These are phyloP conservation scores for Macrotus californicus DNA, from an alignment of 2,113 vertebrate genomes.

Conservation along the genomic window DNA sequence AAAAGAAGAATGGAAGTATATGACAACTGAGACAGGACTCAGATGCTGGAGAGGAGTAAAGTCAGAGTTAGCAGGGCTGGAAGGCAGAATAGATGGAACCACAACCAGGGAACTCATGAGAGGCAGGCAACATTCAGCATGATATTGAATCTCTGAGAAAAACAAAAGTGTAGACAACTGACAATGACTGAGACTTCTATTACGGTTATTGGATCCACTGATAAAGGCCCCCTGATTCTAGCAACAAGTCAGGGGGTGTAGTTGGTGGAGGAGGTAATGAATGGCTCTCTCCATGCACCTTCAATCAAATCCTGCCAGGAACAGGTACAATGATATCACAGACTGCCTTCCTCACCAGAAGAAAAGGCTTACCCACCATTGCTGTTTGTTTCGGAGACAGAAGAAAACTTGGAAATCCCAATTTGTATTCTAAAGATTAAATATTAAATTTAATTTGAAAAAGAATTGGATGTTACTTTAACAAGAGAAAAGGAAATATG, in stretches of 20 bases:
- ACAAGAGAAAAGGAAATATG: neutral
- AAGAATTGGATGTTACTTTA: neutral
- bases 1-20: neutral
- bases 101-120: neutral
- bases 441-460: neutral
- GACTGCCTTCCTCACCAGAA: neutral
- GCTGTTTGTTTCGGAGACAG: neutral
- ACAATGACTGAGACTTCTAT: neutral
- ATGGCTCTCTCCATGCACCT: neutral
- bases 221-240: neutral
- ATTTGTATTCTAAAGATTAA: neutral
- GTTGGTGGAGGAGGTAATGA: accelerated
- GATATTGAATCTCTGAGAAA: neutral
- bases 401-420: neutral
- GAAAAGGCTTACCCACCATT: neutral
- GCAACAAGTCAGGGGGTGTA: no score
- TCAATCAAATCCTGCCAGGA: neutral
- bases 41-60: neutral
- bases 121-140: neutral
- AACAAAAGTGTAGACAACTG: neutral
- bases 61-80: neutral
- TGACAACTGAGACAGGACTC: neutral
- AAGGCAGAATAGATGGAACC: neutral
- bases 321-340: neutral
- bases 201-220: neutral